Evolutionary conservation across 1,140 invertebrate genomes (phyloP).

Genomic region (Homalodisca vitripennis): DNA sequence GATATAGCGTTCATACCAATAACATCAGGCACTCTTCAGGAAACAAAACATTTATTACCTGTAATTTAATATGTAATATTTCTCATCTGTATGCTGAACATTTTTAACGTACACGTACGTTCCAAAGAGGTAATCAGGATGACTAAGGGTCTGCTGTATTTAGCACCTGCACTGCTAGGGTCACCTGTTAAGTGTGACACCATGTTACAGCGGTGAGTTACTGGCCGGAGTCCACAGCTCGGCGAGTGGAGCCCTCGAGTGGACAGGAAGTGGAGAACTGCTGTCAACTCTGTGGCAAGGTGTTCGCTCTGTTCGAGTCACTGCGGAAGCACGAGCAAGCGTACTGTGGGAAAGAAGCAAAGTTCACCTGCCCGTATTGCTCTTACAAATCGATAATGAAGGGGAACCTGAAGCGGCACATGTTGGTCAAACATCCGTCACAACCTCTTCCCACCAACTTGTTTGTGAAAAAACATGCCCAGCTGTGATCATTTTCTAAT

Average conservation of each 20-base stretch:
- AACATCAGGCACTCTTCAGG: no score
- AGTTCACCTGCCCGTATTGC: slow-evolving; percentile 57
- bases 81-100: no score
- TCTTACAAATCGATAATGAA: slow-evolving; percentile 50
- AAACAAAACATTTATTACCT: no score
- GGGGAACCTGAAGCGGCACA: slow-evolving; percentile 52
- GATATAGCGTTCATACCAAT: no score
- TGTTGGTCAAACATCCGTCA: slow-evolving; percentile 45
- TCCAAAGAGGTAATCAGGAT: no score
- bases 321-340: slow-evolving; percentile 41
- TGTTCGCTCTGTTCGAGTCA: slow-evolving; percentile 44
- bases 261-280: neutral
- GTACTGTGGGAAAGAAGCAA: slow-evolving; percentile 55
- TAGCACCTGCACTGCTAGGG: no score
- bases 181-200: no score
- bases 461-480: no score
- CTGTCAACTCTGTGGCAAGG: slow-evolving; percentile 54
- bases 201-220: slow-evolving; percentile 44
- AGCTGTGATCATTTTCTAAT: no score
- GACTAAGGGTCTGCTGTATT: no score
- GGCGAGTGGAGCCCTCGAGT: neutral
- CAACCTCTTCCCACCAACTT: slow-evolving; percentile 1
- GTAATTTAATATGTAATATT: no score
- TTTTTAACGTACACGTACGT: no score
- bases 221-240: slow-evolving; percentile 41